phyloP scores from a whole-genome alignment of 2,797 vertebrate genomes.

The Anabacerthia variegaticeps region DNA sequence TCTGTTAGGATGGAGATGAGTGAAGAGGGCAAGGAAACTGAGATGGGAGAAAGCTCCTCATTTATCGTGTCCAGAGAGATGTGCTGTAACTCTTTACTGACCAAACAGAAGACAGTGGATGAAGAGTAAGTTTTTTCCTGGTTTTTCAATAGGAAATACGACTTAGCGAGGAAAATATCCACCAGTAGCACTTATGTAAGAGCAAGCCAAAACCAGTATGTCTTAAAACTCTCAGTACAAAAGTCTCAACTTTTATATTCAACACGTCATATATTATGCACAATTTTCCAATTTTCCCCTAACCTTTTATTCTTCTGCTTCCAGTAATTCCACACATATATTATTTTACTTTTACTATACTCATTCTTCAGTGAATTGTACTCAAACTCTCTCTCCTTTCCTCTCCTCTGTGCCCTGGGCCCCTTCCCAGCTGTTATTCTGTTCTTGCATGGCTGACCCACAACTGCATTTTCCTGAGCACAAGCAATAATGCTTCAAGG shows the following conservation, averaged over 20 bases:
- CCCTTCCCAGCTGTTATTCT: background rate
- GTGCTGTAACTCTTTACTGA: background rate
- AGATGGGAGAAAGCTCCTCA: background rate
- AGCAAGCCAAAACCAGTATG: background rate
- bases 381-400: background rate
- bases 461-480: background rate
- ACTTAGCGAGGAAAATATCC: background rate
- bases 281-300: background rate
- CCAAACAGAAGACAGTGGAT: background rate
- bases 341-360: background rate
- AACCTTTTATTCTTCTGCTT: background rate
- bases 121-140: background rate
- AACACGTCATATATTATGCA: background rate
- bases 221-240: background rate
- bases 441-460: rapidly evolving
- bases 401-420: background rate
- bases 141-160: background rate
- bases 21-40: background rate
- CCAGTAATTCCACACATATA: background rate
- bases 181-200: background rate
- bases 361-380: background rate
- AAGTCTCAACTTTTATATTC: background rate
- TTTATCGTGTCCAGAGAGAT: background rate
- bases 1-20: background rate
- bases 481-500: background rate